Conservation (phyloP, 2,113 vertebrate species). For the Holacanthus passer region DNA sequence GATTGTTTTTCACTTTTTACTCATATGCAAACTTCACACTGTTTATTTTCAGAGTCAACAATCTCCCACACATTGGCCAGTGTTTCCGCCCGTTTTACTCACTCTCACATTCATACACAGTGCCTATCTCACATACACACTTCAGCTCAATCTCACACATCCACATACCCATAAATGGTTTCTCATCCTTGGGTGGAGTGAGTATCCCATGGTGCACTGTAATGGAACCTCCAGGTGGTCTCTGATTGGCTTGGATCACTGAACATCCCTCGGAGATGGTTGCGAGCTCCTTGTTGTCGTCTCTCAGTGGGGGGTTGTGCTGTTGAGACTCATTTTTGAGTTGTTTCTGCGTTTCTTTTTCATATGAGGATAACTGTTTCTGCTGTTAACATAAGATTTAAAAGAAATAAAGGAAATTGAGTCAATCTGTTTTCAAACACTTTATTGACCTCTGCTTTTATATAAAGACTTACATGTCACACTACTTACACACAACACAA, state of each 20-base stretch:
- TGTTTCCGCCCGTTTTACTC: conserved; percentile 3
- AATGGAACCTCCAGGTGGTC: conserved; percentile 79
- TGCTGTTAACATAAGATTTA: conserved; percentile 16
- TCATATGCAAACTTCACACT: conserved; percentile 28
- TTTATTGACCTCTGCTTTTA: conserved; percentile 71
- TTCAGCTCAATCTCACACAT: conserved; percentile 21
- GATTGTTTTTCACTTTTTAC: conserved; percentile 28
- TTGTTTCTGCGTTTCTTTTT: conserved; percentile 48
- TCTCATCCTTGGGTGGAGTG: conserved; percentile 41
- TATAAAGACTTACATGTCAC: conserved; percentile 61
- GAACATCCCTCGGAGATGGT: conserved; percentile 59
- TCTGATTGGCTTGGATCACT: conserved; percentile 70
- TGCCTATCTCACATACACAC: conserved; percentile 12
- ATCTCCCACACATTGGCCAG: conserved; percentile 43
- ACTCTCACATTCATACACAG: conserved; percentile 8
- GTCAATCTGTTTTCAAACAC: conserved; percentile 37
- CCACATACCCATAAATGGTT: conserved; percentile 47
- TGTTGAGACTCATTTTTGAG: conserved; percentile 49
- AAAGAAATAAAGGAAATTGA: conserved; percentile 67
- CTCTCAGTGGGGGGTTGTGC: conserved; percentile 51
- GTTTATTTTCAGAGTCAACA: conserved; percentile 49
- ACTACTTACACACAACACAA: conserved; percentile 59
- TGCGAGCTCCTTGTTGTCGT: conserved; percentile 41
- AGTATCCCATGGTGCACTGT: conserved; percentile 70
- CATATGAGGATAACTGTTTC: conserved; percentile 38